Conservation (phyloP, 2,797 vertebrate species). For the Leptatherina wallacei region DNA sequence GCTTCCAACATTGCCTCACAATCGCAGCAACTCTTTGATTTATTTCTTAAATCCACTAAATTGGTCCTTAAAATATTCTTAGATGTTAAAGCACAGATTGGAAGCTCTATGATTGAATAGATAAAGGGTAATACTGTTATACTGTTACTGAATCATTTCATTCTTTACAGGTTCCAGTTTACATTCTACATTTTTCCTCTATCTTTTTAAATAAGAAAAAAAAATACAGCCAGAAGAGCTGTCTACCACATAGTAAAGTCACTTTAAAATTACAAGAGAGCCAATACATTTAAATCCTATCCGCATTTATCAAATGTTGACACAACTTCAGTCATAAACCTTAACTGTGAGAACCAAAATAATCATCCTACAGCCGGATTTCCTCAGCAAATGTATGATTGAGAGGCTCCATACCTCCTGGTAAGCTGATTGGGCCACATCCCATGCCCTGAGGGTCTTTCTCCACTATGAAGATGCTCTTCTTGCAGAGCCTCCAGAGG, state of each 20-base stretch:
- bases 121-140: background rate
- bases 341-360: background rate
- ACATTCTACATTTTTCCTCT: background rate
- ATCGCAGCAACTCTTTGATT: background rate
- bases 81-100: background rate
- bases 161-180: background rate
- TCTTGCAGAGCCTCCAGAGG: constrained; percentile 94
- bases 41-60: background rate
- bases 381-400: background rate
- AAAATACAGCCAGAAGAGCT: background rate
- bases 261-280: background rate
- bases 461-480: constrained; percentile 82
- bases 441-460: constrained; percentile 82
- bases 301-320: background rate
- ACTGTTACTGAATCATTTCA: background rate
- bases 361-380: background rate
- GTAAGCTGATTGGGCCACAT: constrained; percentile 88
- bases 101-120: background rate
- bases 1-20: background rate
- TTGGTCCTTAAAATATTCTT: background rate
- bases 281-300: background rate
- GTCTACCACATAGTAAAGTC: background rate
- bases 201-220: constrained; percentile 1
- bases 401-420: constrained; percentile 87
- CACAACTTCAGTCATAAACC: background rate